Percentiles rank a stretch among this genome's conserved stretches.
Conservation (phyloP, 1,140 invertebrate species). For the Lepeophtheirus salmonis region DNA sequence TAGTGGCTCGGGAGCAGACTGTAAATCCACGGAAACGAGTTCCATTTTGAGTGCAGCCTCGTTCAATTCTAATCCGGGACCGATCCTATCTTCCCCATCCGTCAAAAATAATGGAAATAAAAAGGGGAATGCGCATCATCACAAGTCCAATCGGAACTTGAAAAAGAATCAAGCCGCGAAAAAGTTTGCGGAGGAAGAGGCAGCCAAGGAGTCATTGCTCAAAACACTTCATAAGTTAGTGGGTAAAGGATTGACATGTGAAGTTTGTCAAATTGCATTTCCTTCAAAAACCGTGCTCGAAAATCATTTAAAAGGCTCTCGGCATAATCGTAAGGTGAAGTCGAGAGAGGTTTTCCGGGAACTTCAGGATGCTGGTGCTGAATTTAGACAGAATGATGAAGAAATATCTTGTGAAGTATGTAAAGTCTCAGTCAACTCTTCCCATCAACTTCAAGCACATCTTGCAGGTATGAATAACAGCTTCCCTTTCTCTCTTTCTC, state of each 20-base stretch:
- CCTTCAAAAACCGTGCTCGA: not conserved
- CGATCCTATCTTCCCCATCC: not conserved
- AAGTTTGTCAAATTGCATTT: conserved; percentile 1
- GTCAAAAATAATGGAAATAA: not conserved
- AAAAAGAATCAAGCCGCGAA: too few species aligned
- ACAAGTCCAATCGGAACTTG: too few species aligned
- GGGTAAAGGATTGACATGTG: not conserved
- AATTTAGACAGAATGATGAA: not conserved
- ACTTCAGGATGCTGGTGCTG: not conserved
- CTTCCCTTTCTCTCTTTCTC: not conserved
- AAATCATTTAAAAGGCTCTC: conserved; percentile 6
- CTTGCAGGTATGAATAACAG: conserved; percentile 4
- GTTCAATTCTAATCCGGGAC: not conserved
- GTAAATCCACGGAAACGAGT: conserved; percentile 12
- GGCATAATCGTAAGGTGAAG: not conserved
- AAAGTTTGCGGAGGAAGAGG: not conserved
- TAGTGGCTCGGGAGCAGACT: conserved; percentile 1
- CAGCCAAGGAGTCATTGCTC: not conserved
- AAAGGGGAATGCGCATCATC: not conserved
- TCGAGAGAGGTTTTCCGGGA: not conserved
- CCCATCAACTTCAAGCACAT: conserved; percentile 10
- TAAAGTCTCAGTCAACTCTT: conserved; percentile 7
- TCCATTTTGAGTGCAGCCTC: conserved; percentile 11
- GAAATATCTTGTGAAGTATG: conserved; percentile 9
- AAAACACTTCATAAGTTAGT: not conserved